phyloP scores from a whole-genome alignment of 2,113 vertebrate genomes.

The Gallinago jamesoni region DNA sequence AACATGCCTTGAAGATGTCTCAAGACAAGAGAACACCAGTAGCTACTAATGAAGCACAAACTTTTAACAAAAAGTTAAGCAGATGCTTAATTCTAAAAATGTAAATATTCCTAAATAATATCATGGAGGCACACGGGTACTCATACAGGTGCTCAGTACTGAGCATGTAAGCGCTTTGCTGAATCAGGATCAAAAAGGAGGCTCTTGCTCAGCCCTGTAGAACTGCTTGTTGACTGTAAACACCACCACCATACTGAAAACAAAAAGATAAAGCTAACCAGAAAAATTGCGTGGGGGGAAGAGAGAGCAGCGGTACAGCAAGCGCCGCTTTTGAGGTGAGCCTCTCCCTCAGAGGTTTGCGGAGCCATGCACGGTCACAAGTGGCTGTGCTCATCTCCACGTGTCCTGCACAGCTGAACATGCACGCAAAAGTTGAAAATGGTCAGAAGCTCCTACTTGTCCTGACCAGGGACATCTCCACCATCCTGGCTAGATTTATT shows the following conservation, averaged over 20 bases:
- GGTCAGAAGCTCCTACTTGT: background rate
- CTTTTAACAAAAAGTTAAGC: background rate
- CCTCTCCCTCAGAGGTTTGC: background rate
- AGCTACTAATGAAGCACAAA: background rate
- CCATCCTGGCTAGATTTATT: background rate
- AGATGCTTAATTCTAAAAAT: background rate
- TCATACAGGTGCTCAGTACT: background rate
- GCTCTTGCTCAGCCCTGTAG: background rate
- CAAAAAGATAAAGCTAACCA: background rate
- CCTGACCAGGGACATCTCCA: background rate
- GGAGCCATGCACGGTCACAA: background rate
- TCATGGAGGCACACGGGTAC: background rate
- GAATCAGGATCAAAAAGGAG: conserved; percentile 24
- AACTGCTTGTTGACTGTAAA: conserved; percentile 43
- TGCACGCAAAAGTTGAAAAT: fast-evolving
- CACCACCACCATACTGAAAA: background rate
- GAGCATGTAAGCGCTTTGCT: background rate
- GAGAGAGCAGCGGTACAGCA: background rate
- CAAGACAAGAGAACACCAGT: background rate
- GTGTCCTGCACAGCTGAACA: background rate
- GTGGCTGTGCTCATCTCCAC: background rate
- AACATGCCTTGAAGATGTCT: background rate
- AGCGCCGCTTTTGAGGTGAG: background rate
- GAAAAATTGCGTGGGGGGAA: conserved; percentile 20
- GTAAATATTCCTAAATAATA: background rate